A percentile compares a stretch with the other conserved stretches of the same genome.
Evolutionary conservation across 1,140 invertebrate genomes (phyloP).

Genomic region (Macrobrachium rosenbergii): DNA sequence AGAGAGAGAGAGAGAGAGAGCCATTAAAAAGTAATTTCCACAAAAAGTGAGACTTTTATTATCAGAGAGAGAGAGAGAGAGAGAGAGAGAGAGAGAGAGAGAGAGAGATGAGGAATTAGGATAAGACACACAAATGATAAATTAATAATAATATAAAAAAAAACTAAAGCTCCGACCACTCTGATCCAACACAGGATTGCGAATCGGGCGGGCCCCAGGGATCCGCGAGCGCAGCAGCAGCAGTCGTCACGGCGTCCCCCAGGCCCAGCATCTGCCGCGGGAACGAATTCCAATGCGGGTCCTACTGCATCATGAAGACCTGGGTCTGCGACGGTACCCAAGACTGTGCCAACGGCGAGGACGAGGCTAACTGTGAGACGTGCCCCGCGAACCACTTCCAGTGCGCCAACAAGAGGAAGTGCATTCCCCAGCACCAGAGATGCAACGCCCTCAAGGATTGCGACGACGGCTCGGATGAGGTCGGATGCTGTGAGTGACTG

Average conservation of each 20-base stretch:
- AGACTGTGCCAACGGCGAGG: slow-evolving; percentile 37
- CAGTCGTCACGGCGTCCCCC: background rate
- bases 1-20: no score
- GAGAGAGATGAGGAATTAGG: no score
- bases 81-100: no score
- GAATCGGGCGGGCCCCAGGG: no score
- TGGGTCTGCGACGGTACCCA: slow-evolving; percentile 88
- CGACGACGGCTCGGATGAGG: slow-evolving; percentile 88
- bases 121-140: no score
- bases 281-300: slow-evolving; percentile 44
- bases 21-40: no score
- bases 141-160: no score
- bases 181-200: no score
- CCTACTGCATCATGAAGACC: slow-evolving; percentile 84
- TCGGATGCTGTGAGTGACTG: slow-evolving; percentile 9
- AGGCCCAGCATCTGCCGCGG: slow-evolving; percentile 69
- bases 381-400: slow-evolving; percentile 74
- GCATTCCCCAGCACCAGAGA: slow-evolving; percentile 84
- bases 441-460: slow-evolving; percentile 93
- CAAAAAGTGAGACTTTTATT: no score
- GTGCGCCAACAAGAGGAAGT: slow-evolving; percentile 77
- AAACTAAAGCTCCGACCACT: no score
- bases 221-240: no score
- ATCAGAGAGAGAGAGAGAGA: no score
- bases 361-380: slow-evolving; percentile 69